These are phyloP conservation scores for Eulemur rufifrons DNA, from an alignment of 2,113 vertebrate species.

Conservation along the genomic window DNA sequence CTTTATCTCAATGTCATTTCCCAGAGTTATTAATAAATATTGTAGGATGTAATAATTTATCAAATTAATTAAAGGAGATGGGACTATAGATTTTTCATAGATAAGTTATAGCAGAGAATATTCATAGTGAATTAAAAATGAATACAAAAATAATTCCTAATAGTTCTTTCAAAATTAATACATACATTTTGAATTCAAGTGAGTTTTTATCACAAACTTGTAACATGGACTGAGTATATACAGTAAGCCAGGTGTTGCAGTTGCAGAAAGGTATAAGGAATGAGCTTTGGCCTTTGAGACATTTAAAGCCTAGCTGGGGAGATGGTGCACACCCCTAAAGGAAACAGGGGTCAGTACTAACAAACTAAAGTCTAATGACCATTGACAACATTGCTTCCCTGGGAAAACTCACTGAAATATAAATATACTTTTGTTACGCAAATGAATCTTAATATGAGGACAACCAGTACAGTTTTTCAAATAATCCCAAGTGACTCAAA, in stretches of 20 bases:
- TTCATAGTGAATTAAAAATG: slow-evolving; percentile 39
- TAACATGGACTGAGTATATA: background rate
- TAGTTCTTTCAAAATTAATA: slow-evolving; percentile 41
- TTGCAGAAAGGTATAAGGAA: background rate
- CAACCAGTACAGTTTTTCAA: background rate
- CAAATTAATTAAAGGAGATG: slow-evolving; percentile 53
- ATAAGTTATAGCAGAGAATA: slow-evolving; percentile 9
- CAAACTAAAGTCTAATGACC: background rate
- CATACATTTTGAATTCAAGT: slow-evolving; percentile 21
- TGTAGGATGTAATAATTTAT: slow-evolving; percentile 37
- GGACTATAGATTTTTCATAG: slow-evolving; percentile 1
- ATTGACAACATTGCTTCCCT: background rate
- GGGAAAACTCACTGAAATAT: background rate
- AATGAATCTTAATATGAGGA: background rate
- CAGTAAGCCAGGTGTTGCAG: background rate
- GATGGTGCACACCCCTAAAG: background rate
- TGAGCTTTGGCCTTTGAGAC: background rate
- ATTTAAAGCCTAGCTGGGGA: background rate
- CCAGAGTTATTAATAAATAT: slow-evolving; percentile 48
- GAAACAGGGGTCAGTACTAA: background rate
- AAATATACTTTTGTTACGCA: slow-evolving; percentile 4
- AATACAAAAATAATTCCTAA: slow-evolving; percentile 16
- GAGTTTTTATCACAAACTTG: background rate
- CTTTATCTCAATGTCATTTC: slow-evolving; percentile 13
- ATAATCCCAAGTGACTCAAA: background rate